Evolutionary conservation across 1,140 invertebrate species (phyloP).

Genomic region (Stegodyphus dumicola): DNA sequence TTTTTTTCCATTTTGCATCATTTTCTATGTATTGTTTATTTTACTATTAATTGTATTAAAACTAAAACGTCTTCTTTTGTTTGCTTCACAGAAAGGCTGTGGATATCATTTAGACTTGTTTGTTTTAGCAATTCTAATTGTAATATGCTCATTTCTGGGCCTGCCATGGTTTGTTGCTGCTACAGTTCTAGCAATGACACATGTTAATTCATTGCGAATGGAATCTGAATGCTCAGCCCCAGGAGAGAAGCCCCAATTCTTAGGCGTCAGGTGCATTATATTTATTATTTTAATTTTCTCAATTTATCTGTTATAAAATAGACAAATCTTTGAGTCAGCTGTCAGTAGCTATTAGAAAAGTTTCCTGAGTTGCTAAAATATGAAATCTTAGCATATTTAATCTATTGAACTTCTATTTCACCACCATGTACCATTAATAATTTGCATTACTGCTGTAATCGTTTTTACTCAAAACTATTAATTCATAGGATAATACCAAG

Average conservation of each 20-base stretch:
- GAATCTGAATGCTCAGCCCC: conserved; percentile 97
- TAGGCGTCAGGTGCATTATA: conserved; percentile 81
- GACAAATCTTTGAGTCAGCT: not conserved
- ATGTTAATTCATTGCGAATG: conserved; percentile 96
- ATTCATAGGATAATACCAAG: too few species aligned
- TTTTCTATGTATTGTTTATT: not conserved
- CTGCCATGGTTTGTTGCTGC: conserved; percentile 97
- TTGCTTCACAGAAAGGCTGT: conserved; percentile 84
- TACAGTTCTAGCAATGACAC: conserved; percentile 97
- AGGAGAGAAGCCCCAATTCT: conserved; percentile 97
- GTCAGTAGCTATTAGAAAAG: not conserved
- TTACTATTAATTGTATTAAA: not conserved
- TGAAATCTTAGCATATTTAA: too few species aligned
- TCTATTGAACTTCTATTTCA: too few species aligned
- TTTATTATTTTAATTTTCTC: conserved; percentile 1
- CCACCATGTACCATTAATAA: too few species aligned
- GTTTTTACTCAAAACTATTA: too few species aligned
- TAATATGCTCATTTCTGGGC: conserved; percentile 92
- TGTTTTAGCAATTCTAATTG: conserved; percentile 87
- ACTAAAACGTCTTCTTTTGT: not conserved
- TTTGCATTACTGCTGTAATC: too few species aligned
- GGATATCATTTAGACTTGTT: conserved; percentile 98
- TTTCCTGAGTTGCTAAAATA: too few species aligned
- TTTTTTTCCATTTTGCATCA: not conserved
- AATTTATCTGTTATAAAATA: not conserved